Evolutionary conservation across 1,140 invertebrate genomes (phyloP).

Genomic region (Platyura marginata): DNA sequence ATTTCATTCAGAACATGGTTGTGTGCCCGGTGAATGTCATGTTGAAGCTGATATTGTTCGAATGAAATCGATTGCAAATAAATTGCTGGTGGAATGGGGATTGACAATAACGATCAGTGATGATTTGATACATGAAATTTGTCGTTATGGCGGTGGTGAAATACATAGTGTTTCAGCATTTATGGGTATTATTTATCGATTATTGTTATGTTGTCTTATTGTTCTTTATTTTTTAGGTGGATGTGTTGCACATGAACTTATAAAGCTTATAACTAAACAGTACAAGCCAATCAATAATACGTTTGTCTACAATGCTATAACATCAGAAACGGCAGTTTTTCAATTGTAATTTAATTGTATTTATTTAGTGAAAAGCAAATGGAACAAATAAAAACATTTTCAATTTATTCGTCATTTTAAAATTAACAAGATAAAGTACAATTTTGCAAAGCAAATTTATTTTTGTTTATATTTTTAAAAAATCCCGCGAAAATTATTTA

Average conservation of each 20-base stretch:
- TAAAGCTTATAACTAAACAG: conserved; percentile 94
- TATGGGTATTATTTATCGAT: conserved; percentile 34
- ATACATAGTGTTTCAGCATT: conserved; percentile 90
- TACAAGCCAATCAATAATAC: conserved; percentile 94
- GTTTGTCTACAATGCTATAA: conserved; percentile 89
- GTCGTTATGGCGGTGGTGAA: conserved; percentile 82
- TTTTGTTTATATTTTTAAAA: too few species aligned
- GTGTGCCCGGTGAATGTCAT: conserved; percentile 79
- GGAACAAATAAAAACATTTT: too few species aligned
- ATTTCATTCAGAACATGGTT: conserved; percentile 74
- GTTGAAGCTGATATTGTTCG: conserved; percentile 78
- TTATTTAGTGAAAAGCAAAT: too few species aligned
- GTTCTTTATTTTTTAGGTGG: conserved; percentile 37
- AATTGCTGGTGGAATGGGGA: conserved; percentile 73
- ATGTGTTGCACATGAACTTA: conserved; percentile 85
- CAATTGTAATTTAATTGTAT: too few species aligned
- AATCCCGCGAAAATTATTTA: too few species aligned
- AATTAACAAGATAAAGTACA: too few species aligned
- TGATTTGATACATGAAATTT: conserved; percentile 91
- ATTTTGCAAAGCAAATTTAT: too few species aligned
- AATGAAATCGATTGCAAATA: conserved; percentile 60
- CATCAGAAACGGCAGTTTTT: conserved; percentile 42
- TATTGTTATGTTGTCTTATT: background rate
- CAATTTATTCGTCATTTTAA: too few species aligned
- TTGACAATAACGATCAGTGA: conserved; percentile 64